Percentiles rank a stretch among this genome's conserved stretches.
Evolutionary conservation across 2,797 vertebrate species (phyloP).

Genomic region (Telmatherina bonti): DNA sequence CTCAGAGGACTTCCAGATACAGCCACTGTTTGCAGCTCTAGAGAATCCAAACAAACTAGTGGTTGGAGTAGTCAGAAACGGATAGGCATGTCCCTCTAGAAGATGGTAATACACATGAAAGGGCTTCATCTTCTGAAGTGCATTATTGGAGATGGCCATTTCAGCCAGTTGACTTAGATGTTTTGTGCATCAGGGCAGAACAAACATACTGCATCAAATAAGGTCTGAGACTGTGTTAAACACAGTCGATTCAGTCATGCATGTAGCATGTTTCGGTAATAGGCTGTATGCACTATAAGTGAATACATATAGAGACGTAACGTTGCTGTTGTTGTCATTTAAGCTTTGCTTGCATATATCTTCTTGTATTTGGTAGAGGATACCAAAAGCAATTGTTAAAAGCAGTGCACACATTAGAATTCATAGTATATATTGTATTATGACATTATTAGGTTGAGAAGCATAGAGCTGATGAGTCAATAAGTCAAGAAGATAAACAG

Average conservation of each 20-base stretch:
- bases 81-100: slow-evolving; percentile 24
- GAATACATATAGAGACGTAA: slow-evolving; percentile 1
- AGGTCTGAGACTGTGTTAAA: slow-evolving; percentile 32
- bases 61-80: slow-evolving; percentile 18
- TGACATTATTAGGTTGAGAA: slow-evolving; percentile 13
- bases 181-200: slow-evolving; percentile 41
- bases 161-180: slow-evolving; percentile 38
- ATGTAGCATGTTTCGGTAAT: slow-evolving; percentile 39
- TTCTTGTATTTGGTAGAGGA: slow-evolving; percentile 34
- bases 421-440: slow-evolving; percentile 1
- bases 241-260: slow-evolving; percentile 32
- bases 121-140: slow-evolving; percentile 48
- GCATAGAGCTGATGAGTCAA: background rate
- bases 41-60: slow-evolving; percentile 31
- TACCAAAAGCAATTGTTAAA: slow-evolving; percentile 21
- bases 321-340: slow-evolving; percentile 6
- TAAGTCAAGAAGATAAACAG: background rate
- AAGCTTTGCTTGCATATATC: slow-evolving; percentile 26
- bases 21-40: slow-evolving; percentile 17
- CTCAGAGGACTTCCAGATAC: slow-evolving; percentile 34
- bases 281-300: slow-evolving; percentile 10
- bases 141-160: slow-evolving; percentile 39
- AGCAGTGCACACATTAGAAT: slow-evolving; percentile 43
- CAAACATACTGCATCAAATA: slow-evolving; percentile 31
- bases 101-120: slow-evolving; percentile 33